Base-by-base conservation (phyloP, 2,888 invertebrate genomes). In the Synergus laeviventris region DNA sequence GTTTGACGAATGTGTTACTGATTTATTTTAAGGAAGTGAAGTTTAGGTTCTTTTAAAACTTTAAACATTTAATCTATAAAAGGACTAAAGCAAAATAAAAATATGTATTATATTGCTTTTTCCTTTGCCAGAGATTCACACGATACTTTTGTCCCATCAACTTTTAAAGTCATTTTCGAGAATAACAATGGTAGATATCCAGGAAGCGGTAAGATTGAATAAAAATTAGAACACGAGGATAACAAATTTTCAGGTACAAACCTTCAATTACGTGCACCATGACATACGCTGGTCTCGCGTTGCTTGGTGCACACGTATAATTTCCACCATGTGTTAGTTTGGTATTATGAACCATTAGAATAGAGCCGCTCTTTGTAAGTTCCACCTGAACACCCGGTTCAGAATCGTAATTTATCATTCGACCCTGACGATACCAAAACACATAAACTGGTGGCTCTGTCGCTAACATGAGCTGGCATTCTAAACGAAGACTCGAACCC, bases 321-420 rank as follows among this genome's bases (percentile, higher is more conserved):
- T 90, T 90, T 24, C 90, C 90, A 8, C 88, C 88, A 83, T 90
- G 90, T 74, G 81, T 84, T n/a, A 87, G 84, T 78, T 88, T 88
- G 59, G 90, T 89, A 76, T 88, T 90, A 77, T 88, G 82, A 74
- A 90, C 88, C 79, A 86, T 85, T n/a, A 90, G 84, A 39, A 87
- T 86, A 56, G 90, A 89, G 76, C 90, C 89, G 74, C 83, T 87
- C 78, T 86, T 86, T 64, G 88, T 90, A 12, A 88, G 82, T 74
- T 88, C 88, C 75, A 90, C 89, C 79, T 86, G 88, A 76, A 91
- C 89, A 9, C 91, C 91, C 11, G 89, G 89, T 76, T 90, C 90
- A 60, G 86, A 88, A 81, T 90, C 90, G 83, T 90, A 90, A 81
- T 90, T 90, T 81, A 90, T 90, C 90, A 90, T 90, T 24, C 88